These are phyloP conservation scores for Pteromalus puparum DNA, from an alignment of 1,140 invertebrate species.

Conservation along the genomic window DNA sequence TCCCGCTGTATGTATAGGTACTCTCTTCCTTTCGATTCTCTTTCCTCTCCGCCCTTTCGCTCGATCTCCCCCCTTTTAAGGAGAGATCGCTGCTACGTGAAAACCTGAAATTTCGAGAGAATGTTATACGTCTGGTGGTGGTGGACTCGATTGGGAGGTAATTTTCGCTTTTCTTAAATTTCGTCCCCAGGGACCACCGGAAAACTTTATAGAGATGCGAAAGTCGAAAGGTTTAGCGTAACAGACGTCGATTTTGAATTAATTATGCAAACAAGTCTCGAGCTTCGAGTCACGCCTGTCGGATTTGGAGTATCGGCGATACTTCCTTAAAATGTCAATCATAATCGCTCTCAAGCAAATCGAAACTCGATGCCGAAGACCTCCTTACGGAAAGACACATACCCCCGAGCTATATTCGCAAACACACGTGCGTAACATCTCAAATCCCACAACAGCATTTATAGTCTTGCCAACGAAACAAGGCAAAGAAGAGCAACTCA, in stretches of 20 bases:
- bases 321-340: background rate
- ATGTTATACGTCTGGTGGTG: background rate
- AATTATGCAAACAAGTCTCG: too few species aligned
- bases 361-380: background rate
- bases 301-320: background rate
- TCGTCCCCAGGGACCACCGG: too few species aligned
- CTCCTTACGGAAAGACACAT: background rate
- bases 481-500: too few species aligned
- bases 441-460: background rate
- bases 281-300: background rate
- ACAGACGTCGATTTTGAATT: background rate
- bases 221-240: too few species aligned
- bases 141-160: background rate
- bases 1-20: background rate
- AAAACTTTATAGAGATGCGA: background rate
- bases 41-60: background rate
- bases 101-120: conserved; percentile 20
- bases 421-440: background rate
- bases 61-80: background rate
- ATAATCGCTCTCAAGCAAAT: background rate
- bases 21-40: conserved; percentile 40
- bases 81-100: background rate
- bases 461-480: too few species aligned
- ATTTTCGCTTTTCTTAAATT: too few species aligned
- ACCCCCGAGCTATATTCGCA: too few species aligned